Evolutionary conservation across 2,113 vertebrate species (phyloP).

Genomic region (Alethe diademata): DNA sequence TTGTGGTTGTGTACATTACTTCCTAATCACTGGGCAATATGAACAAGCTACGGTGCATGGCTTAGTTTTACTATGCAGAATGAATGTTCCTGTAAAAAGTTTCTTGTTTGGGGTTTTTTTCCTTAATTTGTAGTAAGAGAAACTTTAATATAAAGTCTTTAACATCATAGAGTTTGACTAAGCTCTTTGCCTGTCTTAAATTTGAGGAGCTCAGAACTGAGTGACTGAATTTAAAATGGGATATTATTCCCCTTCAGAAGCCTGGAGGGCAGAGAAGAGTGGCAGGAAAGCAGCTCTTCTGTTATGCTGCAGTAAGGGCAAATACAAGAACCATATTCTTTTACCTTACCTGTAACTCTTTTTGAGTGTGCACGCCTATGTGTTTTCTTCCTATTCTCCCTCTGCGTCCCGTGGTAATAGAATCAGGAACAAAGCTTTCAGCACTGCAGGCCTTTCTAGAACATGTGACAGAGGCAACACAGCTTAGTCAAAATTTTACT

Average conservation of each 20-base stretch:
- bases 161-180: not conserved
- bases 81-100: not conserved
- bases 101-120: accelerated
- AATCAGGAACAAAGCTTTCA: not conserved
- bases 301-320: not conserved
- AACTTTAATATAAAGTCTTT: not conserved
- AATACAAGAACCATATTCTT: not conserved
- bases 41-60: not conserved
- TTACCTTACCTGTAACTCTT: not conserved
- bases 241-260: not conserved
- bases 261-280: not conserved
- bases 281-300: not conserved
- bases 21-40: not conserved
- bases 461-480: not conserved
- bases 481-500: not conserved
- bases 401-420: not conserved
- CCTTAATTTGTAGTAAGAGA: not conserved
- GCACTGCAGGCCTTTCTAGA: not conserved
- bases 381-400: not conserved
- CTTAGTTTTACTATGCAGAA: not conserved
- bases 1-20: not conserved
- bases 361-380: not conserved
- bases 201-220: not conserved
- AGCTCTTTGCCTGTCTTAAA: not conserved
- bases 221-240: not conserved